Evolutionary conservation across 2,888 invertebrate species (phyloP), one percentile per base, ranked within the genome.

Genomic region (Drosophila sordidula): DNA sequence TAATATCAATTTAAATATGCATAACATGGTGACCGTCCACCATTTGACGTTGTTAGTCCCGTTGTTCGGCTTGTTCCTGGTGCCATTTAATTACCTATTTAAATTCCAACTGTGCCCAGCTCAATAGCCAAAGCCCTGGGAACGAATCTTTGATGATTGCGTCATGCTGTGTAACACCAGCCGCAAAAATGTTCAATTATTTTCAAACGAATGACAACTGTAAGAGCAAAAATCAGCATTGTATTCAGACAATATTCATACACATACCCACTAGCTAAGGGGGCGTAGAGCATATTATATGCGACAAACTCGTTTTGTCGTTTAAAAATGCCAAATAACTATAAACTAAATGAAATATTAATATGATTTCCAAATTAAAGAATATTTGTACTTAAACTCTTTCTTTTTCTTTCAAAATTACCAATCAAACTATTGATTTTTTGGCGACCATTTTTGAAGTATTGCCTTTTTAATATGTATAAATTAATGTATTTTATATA

Each of bases 1-100:
- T 84, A 80, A 87, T 70, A 63, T 61, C 77, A 80, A 88, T 89
- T 89, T 87, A 67, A 82, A 82, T 82, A 89, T 84, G 74, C 78
- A 70, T 73, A 63, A 74, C 80, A 71, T 69, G 62, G 47, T 55
- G 59, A 58, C 73, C 59, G 57, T 47, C 70, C 54, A 55, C 26
- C 65, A 65, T 64, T 77, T 61, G 79, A 47, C 46, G 45, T 70
- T 62, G 56, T 46, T 65, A 26, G 54, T 49, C 36, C 18, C 22
- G 47, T 39, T 49, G 32, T 32, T 50, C 4, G 44, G 34, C 42
- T 42, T 44, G 45, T 55, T 55, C 47, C 54, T 47, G 47, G 25
- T 55, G 50, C 29, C 59, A 64, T 71, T 70, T 83, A 87, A 83
- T 87, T 87, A 84, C 62, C 72, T 70, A 75, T 84, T 87, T 69